Base-by-base conservation (phyloP, 37 sponge, comb jelly and placozoan genomes). In the Bolinopsis microptera region DNA sequence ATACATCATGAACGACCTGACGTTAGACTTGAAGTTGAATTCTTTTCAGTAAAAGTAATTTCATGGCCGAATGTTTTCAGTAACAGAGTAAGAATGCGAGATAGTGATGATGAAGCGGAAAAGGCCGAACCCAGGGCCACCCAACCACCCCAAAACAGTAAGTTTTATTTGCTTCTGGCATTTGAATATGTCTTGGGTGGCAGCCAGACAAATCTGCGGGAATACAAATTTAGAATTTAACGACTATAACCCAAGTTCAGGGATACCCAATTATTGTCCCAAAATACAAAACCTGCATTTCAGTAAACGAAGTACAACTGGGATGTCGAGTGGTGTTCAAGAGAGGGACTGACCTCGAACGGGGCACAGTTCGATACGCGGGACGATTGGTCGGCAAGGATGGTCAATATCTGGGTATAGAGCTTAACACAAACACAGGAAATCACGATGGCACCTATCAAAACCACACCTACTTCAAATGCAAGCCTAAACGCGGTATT, bases 381-480 rank as follows among this genome's bases (percentile, higher is more conserved):
- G 90, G 90, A 18, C 32, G 35, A 24, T 27, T 86, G 0, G 36
- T 86, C 61, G 90, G 90, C 25, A 86, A 86, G 30, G 90, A 86
- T 22, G 90, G 90, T 34, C 90, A 41, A 40, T 86, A 41, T 23
- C 38, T 41, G 61, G 90, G 90, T 22, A 34, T 86, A 0, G 90
- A 86, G 90, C 36, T 86, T 25, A 26, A n/a, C 61, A 86, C 32
- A 40, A 86, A 86, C 90, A 86, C 90, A 23, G 90, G 90, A 0
- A 86, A 86, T 26, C 90, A 86, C 31, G 90, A 86, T 30, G 90
- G 90, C 24, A 86, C 90, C 26, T 86, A 33, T 48, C 90, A 86
- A n/a, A 41, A 41, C 27, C 90, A 86, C 35, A 86, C 90, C 1
- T 86, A 86, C 61, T 86, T 86, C 90, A 28, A 34, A 31, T 86